phyloP scores from a whole-genome alignment of 2,888 invertebrate species.

The Melanostoma scalare region DNA sequence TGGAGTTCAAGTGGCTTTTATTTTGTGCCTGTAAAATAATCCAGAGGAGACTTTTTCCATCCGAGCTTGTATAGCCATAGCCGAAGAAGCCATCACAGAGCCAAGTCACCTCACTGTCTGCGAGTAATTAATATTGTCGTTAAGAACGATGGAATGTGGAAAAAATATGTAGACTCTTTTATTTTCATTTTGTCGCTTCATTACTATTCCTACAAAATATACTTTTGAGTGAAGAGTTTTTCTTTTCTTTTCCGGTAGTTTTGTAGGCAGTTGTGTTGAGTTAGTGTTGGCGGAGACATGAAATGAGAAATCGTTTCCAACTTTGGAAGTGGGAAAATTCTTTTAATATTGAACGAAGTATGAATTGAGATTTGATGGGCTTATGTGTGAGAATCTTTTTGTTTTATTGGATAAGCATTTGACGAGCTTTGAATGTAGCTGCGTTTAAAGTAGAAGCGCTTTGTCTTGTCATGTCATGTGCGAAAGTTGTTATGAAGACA shows the following conservation, averaged over 20 bases:
- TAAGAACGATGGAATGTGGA: conserved; percentile 52
- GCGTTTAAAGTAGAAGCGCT: too few relatives aligned
- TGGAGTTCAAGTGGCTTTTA: conserved; percentile 34
- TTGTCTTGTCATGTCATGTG: too few relatives aligned
- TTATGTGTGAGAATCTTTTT: conserved; percentile 39
- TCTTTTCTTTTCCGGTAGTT: conserved; percentile 52
- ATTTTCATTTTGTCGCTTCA: conserved; percentile 42
- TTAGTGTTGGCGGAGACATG: conserved; percentile 22
- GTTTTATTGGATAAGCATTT: conserved; percentile 24
- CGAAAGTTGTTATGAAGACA: too few relatives aligned
- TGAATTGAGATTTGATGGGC: conserved; percentile 31
- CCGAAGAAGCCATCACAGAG: conserved; percentile 11
- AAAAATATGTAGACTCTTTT: conserved; percentile 7
- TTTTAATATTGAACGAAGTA: conserved; percentile 15
- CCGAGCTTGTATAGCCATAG: conserved; percentile 32
- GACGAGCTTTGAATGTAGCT: not conserved
- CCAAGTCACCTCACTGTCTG: conserved; percentile 59
- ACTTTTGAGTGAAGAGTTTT: conserved; percentile 28
- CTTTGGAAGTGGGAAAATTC: conserved; percentile 45
- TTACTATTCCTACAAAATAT: conserved; percentile 35
- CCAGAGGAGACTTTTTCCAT: conserved; percentile 31
- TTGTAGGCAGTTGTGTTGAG: conserved; percentile 13
- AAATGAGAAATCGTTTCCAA: conserved; percentile 41
- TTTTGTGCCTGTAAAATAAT: not conserved
- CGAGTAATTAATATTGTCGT: conserved; percentile 65